Percentiles rank a stretch among this genome's conserved stretches.
These are phyloP conservation scores for Netta rufina DNA, from an alignment of 2,797 vertebrate genomes.

Conservation along the genomic window DNA sequence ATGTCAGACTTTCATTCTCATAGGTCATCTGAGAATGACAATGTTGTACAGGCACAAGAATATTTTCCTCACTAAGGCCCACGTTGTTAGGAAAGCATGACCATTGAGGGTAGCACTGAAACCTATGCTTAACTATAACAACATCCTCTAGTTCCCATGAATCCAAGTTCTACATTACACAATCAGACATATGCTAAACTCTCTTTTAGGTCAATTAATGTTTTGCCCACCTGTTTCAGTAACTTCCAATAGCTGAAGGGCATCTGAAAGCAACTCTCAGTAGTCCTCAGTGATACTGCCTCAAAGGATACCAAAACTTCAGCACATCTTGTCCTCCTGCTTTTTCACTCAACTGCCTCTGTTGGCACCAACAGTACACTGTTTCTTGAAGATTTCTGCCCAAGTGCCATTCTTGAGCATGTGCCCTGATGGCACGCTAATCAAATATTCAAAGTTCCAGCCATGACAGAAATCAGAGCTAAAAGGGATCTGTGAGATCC, in stretches of 20 bases:
- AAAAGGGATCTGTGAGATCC: not conserved
- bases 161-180: not conserved
- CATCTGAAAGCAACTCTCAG: not conserved
- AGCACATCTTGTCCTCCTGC: not conserved
- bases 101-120: not conserved
- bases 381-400: not conserved
- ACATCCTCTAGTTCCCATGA: not conserved
- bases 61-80: not conserved
- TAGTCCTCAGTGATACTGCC: fast-evolving
- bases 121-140: not conserved
- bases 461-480: not conserved
- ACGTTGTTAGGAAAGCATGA: not conserved
- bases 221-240: not conserved
- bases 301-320: not conserved
- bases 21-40: not conserved
- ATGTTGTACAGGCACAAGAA: not conserved
- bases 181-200: not conserved
- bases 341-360: not conserved
- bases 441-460: not conserved
- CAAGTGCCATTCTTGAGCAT: not conserved
- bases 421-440: not conserved
- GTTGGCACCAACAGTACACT: not conserved
- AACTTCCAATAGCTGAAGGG: not conserved
- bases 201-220: not conserved
- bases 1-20: not conserved